phyloP scores from a whole-genome alignment of 2,113 vertebrate genomes.

The Notothenia coriiceps region DNA sequence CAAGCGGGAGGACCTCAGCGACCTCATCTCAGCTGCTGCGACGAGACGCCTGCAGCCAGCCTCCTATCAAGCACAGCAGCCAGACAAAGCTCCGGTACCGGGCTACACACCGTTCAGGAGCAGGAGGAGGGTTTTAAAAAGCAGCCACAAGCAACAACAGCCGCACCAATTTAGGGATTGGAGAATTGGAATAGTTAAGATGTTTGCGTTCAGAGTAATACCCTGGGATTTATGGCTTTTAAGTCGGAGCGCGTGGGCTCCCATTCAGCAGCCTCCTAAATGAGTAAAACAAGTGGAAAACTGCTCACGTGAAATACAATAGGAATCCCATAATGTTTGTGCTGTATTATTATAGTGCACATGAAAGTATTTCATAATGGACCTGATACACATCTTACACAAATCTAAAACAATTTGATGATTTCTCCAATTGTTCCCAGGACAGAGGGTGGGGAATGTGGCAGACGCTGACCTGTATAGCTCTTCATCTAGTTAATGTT shows the following conservation, averaged over 20 bases:
- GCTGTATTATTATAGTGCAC: neutral
- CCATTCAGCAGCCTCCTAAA: conserved; percentile 36
- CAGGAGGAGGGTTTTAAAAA: conserved; percentile 59
- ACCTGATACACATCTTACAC: neutral
- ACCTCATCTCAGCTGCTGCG: conserved; percentile 75
- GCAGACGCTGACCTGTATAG: conserved; percentile 57
- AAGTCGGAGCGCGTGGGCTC: conserved; percentile 58
- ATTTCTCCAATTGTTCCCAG: conserved; percentile 51
- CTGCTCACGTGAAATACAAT: conserved; percentile 29
- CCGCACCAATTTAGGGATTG: conserved; percentile 67
- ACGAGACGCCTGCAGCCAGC: conserved; percentile 69
- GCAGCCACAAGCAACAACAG: conserved; percentile 68
- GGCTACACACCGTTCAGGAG: conserved; percentile 37
- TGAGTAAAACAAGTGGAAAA: conserved; percentile 33
- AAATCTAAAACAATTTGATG: conserved; percentile 24
- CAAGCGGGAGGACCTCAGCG: conserved; percentile 66
- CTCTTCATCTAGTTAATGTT: conserved; percentile 65
- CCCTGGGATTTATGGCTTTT: conserved; percentile 66
- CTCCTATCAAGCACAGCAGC: conserved; percentile 56
- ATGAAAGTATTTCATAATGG: neutral
- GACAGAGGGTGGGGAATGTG: conserved; percentile 32
- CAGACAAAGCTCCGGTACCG: conserved; percentile 44
- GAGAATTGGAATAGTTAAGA: conserved; percentile 57
- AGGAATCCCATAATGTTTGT: conserved; percentile 13
- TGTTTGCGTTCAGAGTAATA: conserved; percentile 59